Conservation (phyloP, 1,140 invertebrate species). For the Choristoneura fumiferana region DNA sequence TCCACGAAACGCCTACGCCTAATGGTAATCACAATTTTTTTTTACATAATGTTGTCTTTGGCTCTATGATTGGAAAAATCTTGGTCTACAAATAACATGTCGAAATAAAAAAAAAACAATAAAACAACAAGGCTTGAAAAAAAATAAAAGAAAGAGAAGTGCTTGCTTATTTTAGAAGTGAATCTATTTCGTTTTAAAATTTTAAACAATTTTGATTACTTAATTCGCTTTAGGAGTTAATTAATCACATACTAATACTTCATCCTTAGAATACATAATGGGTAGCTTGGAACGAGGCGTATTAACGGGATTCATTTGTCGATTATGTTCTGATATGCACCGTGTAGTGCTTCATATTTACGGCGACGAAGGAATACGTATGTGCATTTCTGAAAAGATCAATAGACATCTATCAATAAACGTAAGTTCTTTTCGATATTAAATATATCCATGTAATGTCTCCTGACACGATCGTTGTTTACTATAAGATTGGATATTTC, state of each 20-base stretch:
- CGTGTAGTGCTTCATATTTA: slow-evolving; percentile 88
- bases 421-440: slow-evolving; percentile 69
- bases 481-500: no score
- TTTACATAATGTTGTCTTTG: no score
- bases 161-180: no score
- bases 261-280: no score
- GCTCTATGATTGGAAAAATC: no score
- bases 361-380: slow-evolving; percentile 85
- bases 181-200: slow-evolving; percentile 19
- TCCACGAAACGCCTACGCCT: no score
- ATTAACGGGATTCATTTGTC: slow-evolving; percentile 88
- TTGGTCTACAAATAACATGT: slow-evolving; percentile 9
- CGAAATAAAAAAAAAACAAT: neutral
- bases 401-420: slow-evolving; percentile 87
- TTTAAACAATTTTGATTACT: no score
- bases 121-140: slow-evolving; percentile 1
- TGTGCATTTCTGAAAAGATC: slow-evolving; percentile 86
- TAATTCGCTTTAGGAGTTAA: no score
- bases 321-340: slow-evolving; percentile 89
- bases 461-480: no score
- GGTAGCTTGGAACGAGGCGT: slow-evolving; percentile 87
- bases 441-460: no score
- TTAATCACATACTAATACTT: neutral
- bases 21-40: no score
- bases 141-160: neutral